Evolutionary conservation across 1,140 invertebrate genomes (phyloP), one percentile per base, ranked within the genome.

Genomic region (Drosophila pectinifera): DNA sequence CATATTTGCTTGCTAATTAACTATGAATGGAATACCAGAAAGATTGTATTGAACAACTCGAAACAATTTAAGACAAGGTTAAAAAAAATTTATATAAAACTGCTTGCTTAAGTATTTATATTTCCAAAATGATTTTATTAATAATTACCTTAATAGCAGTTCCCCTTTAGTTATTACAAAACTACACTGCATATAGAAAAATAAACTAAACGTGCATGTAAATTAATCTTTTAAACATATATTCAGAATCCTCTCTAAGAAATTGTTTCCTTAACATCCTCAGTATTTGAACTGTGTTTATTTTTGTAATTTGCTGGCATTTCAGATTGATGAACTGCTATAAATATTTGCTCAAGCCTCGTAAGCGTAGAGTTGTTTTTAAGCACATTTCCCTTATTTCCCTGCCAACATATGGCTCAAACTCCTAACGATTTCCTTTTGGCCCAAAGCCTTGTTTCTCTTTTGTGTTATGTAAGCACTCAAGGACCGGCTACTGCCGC

Each of bases 401-500:
- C 7, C 20, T 39, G n/a, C 13, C 10, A 68, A 34, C 49, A 70
- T 55, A 55, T 39, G 48, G 39, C 28, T 55, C 3, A 5, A 36
- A 5, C 10, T n/a, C 54, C 8, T 49, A 59, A 76, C 31, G 63
- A 77, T 56, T 68, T 76, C 55, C 73, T n/a, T 45, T 26, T 34
- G 36, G 7, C 16, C 28, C 26, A n/a, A 4, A n/a, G 16, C 11
- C 64, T 39, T 49, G 28, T 57, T 20, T 26, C 34, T 46, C 41
- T 46, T 11, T 11, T 20, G 16, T 28, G 13, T 58, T 45, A 24
- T 48, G 8, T 34, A 41, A 56, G 22, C 42, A 57, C 18, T 61
- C 14, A 62, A 70, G 61, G 70, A 28, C 16, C 73, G 68, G 62
- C 76, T 74, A 42, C 43, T 78, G 74, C 38, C 49, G 54, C 42